Conservation (phyloP, 2,113 vertebrate species). For the Siphamia tubifer region DNA sequence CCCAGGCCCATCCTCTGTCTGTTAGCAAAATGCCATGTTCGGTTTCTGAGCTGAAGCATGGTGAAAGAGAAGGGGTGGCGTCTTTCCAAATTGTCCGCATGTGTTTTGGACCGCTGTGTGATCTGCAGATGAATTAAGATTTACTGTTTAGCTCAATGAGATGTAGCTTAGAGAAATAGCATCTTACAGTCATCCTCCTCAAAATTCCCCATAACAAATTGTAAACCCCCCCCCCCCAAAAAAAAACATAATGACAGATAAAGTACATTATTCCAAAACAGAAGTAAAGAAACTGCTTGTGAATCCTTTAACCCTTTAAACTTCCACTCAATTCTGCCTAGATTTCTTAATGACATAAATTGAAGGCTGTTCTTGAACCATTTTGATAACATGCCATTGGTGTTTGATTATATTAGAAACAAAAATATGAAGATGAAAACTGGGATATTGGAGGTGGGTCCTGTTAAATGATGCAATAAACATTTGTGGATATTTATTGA, state of each 20-base stretch:
- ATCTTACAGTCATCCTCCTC: conserved; percentile 19
- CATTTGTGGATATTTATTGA: no score
- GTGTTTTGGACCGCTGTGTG: conserved; percentile 18
- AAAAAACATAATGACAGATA: not conserved
- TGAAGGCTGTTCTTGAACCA: no score
- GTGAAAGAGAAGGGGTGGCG: conserved; percentile 52
- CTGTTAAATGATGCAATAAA: no score
- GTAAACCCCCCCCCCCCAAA: no score
- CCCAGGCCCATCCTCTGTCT: conserved; percentile 70
- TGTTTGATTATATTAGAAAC: no score
- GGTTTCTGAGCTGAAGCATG: conserved; percentile 45
- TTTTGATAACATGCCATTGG: no score
- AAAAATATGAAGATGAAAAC: no score
- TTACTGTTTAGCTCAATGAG: conserved; percentile 5
- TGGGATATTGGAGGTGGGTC: no score
- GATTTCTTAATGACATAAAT: no score
- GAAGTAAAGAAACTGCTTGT: not conserved
- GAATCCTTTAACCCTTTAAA: conserved; percentile 5
- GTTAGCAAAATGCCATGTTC: conserved; percentile 64
- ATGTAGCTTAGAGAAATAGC: conserved; percentile 28
- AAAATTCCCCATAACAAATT: not conserved
- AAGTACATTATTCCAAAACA: not conserved
- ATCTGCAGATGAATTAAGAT: conserved; percentile 36
- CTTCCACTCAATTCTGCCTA: no score
- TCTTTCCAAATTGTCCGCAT: conserved; percentile 34